Conservation (phyloP, 2,797 vertebrate species). For the Ctenopoma kingsleyae region DNA sequence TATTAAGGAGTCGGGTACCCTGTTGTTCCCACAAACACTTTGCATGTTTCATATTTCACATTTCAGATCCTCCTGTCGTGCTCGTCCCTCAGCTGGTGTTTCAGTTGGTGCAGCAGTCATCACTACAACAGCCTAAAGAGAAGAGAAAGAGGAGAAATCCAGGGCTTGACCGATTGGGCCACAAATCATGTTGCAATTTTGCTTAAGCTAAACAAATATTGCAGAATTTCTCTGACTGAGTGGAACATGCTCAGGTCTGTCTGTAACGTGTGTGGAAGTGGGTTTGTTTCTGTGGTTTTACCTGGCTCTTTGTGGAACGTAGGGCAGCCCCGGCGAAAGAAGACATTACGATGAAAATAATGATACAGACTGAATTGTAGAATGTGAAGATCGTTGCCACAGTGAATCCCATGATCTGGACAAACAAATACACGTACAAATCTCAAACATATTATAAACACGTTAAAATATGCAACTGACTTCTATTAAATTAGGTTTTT, state of each 20-base stretch:
- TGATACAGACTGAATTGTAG: conserved; percentile 48
- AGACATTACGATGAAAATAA: conserved; percentile 73
- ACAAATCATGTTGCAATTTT: background rate
- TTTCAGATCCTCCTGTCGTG: conserved; percentile 6
- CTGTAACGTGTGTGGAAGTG: background rate
- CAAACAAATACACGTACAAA: conserved; percentile 19
- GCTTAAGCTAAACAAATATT: conserved; percentile 7
- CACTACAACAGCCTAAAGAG: conserved; percentile 54
- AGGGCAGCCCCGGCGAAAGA: conserved; percentile 60
- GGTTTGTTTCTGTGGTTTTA: conserved; percentile 22
- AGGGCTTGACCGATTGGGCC: background rate
- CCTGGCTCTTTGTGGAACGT: conserved; percentile 68
- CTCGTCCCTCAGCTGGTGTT: conserved; percentile 40
- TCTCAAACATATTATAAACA: background rate
- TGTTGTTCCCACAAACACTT: background rate
- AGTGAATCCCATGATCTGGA: conserved; percentile 19
- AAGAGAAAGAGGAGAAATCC: conserved; percentile 18
- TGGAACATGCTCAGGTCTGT: background rate
- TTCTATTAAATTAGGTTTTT: no score
- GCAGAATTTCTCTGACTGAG: background rate
- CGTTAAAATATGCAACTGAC: no score
- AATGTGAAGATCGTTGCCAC: conserved; percentile 43
- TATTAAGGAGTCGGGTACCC: background rate
- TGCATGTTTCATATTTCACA: background rate
- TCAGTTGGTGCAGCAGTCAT: conserved; percentile 27